These are phyloP conservation scores for Amphiprion clarkii DNA, from an alignment of 2,797 vertebrate species.

Conservation along the genomic window DNA sequence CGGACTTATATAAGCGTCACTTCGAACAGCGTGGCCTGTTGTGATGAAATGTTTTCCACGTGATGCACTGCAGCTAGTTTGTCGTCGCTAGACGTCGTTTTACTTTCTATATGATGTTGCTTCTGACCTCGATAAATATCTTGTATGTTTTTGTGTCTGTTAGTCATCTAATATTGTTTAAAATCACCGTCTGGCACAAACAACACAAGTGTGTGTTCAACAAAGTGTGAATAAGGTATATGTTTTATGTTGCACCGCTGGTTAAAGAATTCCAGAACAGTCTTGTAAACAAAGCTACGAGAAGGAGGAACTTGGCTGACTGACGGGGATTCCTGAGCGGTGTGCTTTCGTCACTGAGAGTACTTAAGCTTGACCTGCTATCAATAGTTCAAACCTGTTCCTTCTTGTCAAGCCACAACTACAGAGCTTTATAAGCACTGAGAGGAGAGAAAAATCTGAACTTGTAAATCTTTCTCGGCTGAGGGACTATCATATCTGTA, in stretches of 20 bases:
- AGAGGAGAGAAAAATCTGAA: not conserved
- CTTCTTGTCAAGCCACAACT: conserved; percentile 37
- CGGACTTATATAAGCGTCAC: conserved; percentile 9
- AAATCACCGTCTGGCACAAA: not conserved
- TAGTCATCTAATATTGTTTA: not conserved
- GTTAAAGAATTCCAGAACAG: conserved; percentile 4
- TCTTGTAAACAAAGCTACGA: not conserved
- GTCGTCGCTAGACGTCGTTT: not conserved
- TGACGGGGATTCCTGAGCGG: conserved; percentile 47
- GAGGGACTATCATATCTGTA: not conserved
- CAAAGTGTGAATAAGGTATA: not conserved
- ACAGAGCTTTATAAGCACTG: not conserved
- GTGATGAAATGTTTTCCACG: not conserved
- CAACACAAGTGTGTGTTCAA: not conserved
- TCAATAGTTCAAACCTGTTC: conserved; percentile 65
- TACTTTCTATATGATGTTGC: not conserved
- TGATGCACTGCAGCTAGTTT: conserved; percentile 1
- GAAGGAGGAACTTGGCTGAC: conserved; percentile 54
- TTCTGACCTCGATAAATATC: not conserved
- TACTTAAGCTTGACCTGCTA: conserved; percentile 50
- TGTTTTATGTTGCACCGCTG: conserved; percentile 20
- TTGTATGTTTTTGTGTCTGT: not conserved
- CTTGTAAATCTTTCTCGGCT: not conserved
- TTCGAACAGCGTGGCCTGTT: not conserved
- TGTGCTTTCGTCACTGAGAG: conserved; percentile 21